Evolutionary conservation across 2,797 vertebrate genomes (phyloP).

Genomic region (Catamblyrhynchus diadema): DNA sequence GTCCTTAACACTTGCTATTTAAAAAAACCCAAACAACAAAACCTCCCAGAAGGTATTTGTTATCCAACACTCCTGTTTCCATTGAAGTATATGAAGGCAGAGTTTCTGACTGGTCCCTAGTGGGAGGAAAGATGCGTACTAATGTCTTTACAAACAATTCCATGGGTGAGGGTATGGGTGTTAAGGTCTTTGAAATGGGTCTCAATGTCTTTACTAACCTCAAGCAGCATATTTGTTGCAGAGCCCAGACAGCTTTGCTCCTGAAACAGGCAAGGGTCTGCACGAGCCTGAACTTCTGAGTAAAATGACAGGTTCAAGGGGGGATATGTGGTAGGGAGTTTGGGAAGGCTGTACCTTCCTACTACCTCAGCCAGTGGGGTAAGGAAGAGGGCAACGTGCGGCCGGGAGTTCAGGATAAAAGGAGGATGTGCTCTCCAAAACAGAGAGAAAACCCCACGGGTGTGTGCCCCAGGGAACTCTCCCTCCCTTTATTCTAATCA

Average conservation of each 20-base stretch:
- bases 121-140: not conserved
- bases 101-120: not conserved
- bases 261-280: not conserved
- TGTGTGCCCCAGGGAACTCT: not conserved
- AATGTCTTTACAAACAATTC: not conserved
- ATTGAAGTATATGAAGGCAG: not conserved
- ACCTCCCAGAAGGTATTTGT: not conserved
- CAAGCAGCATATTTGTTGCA: not conserved
- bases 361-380: not conserved
- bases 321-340: rapidly evolving
- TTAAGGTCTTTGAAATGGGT: not conserved
- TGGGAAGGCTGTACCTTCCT: not conserved
- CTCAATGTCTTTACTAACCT: not conserved
- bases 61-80: not conserved
- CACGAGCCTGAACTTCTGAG: not conserved
- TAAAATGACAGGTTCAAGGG: not conserved
- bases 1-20: not conserved
- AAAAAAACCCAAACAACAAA: not conserved
- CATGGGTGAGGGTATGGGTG: not conserved
- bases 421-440: rapidly evolving
- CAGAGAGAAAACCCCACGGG: rapidly evolving
- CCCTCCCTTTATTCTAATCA: not conserved
- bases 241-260: not conserved
- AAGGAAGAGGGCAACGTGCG: rapidly evolving
- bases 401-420: not conserved